Evolutionary conservation across 1,140 invertebrate species (phyloP), one percentile per base, ranked within the genome.

Genomic region (Nasonia vitripennis): DNA sequence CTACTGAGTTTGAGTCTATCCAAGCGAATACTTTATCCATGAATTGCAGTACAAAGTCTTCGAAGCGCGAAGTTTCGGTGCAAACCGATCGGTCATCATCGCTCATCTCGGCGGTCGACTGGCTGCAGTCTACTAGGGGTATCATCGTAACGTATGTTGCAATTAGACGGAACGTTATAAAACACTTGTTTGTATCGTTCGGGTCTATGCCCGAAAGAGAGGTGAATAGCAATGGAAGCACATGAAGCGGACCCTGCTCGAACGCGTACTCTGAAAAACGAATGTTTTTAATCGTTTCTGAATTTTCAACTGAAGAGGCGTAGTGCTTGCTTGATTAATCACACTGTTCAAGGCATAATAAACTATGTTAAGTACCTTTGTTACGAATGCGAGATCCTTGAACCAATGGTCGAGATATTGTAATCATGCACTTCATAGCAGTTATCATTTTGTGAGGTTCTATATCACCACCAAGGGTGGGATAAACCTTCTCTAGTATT

Each of bases 41-140:
- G 89, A 98, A 97, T 89, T 98, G 96, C 10, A 98, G 89, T 5
- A 98, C 95, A 91, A 99, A 98, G 89, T 97, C 97, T 93, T 99
- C 98, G 89, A 99, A 96, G 84, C 96, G 95, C 0, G 96, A 96
- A 0, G 97, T 97, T 23, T 96, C 95, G 86, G 96, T 95, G 91
- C 97, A 98, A 2, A 97, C 93, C 70, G 96, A 93, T 81, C 95
- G 94, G 88, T 98, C 97, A 80, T 96, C 95, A 88, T 98, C 96
- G 2, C 94, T 91, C 89, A 95, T 94, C 86, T 95, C 88, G 11
- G 95, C 94, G 31, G 94, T 93, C 1, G 96, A 96, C 51, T 94
- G 94, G 2, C 98, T 98, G 85, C 96, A 98, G 90, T 99, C 97
- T 1, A 98, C 95, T 23, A 98, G 93, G 0, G 97, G 96, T 68